Evolutionary conservation across 2,797 vertebrate genomes (phyloP).

Genomic region (Muraenolepis orangiensis): DNA sequence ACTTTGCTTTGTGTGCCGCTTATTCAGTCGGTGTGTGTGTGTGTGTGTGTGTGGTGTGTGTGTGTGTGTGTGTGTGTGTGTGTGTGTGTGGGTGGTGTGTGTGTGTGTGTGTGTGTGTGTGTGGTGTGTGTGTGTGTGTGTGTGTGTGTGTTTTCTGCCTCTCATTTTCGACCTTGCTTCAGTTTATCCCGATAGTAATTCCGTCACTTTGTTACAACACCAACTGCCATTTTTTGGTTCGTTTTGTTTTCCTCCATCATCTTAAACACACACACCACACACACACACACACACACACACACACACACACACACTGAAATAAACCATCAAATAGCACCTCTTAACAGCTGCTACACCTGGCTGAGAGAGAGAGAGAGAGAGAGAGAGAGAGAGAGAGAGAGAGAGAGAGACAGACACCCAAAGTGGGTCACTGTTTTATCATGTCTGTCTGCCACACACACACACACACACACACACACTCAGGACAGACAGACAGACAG

Average conservation of each 20-base stretch:
- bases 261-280: too few relatives aligned
- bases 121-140: background rate
- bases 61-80: background rate
- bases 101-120: background rate
- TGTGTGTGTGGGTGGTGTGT: background rate
- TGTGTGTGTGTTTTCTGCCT: background rate
- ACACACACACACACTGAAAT: background rate
- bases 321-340: background rate
- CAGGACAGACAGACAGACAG: too few relatives aligned
- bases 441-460: too few relatives aligned
- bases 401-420: too few relatives aligned
- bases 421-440: too few relatives aligned
- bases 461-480: too few relatives aligned
- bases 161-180: background rate
- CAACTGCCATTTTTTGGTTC: background rate
- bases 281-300: too few relatives aligned
- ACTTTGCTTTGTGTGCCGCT: background rate
- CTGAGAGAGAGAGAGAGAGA: background rate
- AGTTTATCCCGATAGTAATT: background rate
- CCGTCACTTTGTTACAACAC: background rate
- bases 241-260: background rate
- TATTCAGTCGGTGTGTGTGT: background rate
- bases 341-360: background rate
- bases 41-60: background rate
- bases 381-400: too few relatives aligned